Conservation (phyloP, 2,113 vertebrate species). For the Spilogale gracilis region DNA sequence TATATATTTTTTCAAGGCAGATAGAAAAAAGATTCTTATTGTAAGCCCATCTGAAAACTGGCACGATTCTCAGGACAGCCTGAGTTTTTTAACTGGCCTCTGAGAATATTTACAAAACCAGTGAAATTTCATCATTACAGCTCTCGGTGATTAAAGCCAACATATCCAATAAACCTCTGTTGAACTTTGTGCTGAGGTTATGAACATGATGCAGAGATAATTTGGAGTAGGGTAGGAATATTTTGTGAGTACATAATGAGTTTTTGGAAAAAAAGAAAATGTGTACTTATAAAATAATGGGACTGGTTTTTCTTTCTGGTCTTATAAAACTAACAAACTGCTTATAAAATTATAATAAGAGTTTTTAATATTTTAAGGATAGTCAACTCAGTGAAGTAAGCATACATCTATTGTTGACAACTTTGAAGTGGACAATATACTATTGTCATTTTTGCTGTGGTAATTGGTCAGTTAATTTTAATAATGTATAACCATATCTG, state of each 20-base stretch:
- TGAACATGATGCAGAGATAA: constrained; percentile 40
- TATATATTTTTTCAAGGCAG: background rate
- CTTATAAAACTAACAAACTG: constrained; percentile 52
- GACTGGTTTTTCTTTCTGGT: background rate
- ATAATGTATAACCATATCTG: background rate
- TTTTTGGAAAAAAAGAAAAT: constrained; percentile 8
- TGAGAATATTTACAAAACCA: constrained; percentile 66
- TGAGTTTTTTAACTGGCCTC: constrained; percentile 29
- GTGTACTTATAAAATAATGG: constrained; percentile 54
- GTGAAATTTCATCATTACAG: constrained; percentile 66
- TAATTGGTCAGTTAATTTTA: background rate
- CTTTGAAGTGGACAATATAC: background rate
- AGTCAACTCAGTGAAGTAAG: background rate
- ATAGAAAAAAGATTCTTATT: background rate
- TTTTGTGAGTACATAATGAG: constrained; percentile 56
- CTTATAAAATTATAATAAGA: constrained; percentile 50
- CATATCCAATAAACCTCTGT: constrained; percentile 59
- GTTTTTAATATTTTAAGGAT: background rate
- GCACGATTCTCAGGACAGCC: background rate
- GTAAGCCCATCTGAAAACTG: background rate
- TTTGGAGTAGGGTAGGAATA: background rate
- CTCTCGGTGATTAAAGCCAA: constrained; percentile 42
- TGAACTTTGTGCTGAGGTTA: constrained; percentile 60
- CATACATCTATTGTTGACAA: background rate
- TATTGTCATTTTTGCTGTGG: background rate